These are phyloP conservation scores for Luffia ferchaultella DNA, from an alignment of 2,888 invertebrate species.

Conservation along the genomic window DNA sequence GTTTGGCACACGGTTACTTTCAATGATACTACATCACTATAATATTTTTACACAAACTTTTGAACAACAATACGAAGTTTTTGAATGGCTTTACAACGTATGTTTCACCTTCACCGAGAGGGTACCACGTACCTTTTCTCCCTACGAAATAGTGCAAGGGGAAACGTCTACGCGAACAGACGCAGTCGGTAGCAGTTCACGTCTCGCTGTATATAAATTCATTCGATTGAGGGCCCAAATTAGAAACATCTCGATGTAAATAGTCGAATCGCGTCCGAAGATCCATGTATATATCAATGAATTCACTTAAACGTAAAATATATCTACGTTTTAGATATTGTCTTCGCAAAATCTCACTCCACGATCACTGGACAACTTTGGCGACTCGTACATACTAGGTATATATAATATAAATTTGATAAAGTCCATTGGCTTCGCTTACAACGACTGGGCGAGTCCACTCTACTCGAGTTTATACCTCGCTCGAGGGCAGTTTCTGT, in stretches of 20 bases:
- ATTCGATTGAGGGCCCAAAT: neutral
- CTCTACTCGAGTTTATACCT: slow-evolving; percentile 2
- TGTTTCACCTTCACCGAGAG: neutral
- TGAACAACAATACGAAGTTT: neutral
- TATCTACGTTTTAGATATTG: slow-evolving; percentile 48
- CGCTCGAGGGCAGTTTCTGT: neutral
- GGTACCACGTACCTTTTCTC: neutral
- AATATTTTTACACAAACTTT: slow-evolving; percentile 1
- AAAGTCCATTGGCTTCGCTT: slow-evolving; percentile 55
- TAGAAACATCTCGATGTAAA: neutral
- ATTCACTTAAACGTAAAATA: slow-evolving; percentile 30
- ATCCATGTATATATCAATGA: neutral
- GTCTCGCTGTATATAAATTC: slow-evolving; percentile 3
- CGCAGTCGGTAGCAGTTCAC: no score
- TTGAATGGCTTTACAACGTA: neutral
- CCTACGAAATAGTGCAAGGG: neutral
- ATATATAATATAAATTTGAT: slow-evolving; percentile 56
- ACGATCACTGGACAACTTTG: slow-evolving; percentile 56
- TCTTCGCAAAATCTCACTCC: slow-evolving; percentile 64
- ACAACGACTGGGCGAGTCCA: neutral
- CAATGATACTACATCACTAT: neutral
- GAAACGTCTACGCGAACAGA: neutral
- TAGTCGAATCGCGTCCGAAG: neutral
- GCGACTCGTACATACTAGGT: slow-evolving; percentile 48
- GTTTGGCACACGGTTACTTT: slow-evolving; percentile 33